Base-by-base conservation (phyloP, 2,113 vertebrate species). In the Theropithecus gelada region DNA sequence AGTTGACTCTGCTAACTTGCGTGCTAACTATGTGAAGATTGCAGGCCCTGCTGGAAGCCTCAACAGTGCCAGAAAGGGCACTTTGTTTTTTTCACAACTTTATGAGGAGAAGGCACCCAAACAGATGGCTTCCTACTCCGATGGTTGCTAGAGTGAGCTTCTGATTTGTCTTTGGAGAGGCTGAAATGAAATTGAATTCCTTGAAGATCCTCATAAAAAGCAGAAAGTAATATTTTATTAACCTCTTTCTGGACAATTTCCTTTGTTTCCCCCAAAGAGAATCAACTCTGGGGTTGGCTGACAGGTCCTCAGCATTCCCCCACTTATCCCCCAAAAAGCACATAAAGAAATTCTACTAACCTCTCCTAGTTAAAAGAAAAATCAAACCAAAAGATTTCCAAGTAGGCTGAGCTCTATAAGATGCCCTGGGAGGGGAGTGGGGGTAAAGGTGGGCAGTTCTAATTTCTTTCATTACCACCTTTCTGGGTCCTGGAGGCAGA, bases 51-150 rank as follows among this genome's bases (percentile, higher is more conserved):
- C 64, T 94, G 85, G 88, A 93, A 95, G 73, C n/a, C 23, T 84
- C 22, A 57, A 57, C 22, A 90, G 38, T 40, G 43, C 40, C 55
- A 88, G 90, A 94, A 94, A 89, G 48, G 61, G 20, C 75, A 95
- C 35, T 23, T 10, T 55, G 52, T 55, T 25, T 50, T 72, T 55
- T 88, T 32, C 87, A 86, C 50, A 85, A 90, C 81, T 96, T 95
- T 64, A 75, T 72, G 66, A 97, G 38, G 50, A 73, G 43, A 97
- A 93, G 52, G 3, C 30, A 64, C 81, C 59, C 57, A 76, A 93
- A 90, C 80, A 97, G 92, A 92, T 97, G 94, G 57, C 75, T 98
- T 89, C 64, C 52, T 75, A 59, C 52, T 89, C 85, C 79, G 5
- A 45, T 75, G 43, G n/a, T 90, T 93, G 22, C 61, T 90, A 43